phyloP scores from a whole-genome alignment of 2,888 invertebrate species.

The Physocephala rufipes region DNA sequence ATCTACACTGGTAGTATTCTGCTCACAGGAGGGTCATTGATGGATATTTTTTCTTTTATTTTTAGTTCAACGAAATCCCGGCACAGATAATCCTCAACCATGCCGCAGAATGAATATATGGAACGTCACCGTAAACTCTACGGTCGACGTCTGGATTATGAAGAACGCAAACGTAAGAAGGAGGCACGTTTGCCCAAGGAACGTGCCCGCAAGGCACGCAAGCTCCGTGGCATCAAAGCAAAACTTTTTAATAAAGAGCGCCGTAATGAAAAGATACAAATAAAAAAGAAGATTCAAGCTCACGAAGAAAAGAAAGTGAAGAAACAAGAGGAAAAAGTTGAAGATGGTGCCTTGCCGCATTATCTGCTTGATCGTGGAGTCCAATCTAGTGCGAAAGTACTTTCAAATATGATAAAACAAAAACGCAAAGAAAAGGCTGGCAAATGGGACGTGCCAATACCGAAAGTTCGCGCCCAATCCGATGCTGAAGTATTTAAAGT shows the following conservation, averaged over 20 bases:
- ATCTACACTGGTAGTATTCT: slow-evolving; percentile 43
- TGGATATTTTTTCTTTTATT: slow-evolving; percentile 43
- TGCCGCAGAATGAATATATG: slow-evolving; percentile 99
- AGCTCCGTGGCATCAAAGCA: slow-evolving; percentile 94
- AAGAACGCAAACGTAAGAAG: slow-evolving; percentile 94
- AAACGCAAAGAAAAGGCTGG: slow-evolving; percentile 99
- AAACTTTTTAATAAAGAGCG: slow-evolving; percentile 97
- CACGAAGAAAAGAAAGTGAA: slow-evolving; percentile 95
- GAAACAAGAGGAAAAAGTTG: slow-evolving; percentile 82
- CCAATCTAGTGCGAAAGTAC: slow-evolving; percentile 91
- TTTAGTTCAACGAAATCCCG: slow-evolving; percentile 33
- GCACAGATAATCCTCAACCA: slow-evolving; percentile 56
- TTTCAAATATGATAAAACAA: slow-evolving; percentile 99
- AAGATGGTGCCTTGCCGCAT: slow-evolving; percentile 93
- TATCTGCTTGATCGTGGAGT: slow-evolving; percentile 98
- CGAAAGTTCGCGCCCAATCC: slow-evolving; percentile 96
- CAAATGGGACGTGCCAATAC: slow-evolving; percentile 99
- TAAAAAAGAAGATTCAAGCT: slow-evolving; percentile 97
- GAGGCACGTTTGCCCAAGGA: slow-evolving; percentile 95
- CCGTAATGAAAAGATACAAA: slow-evolving; percentile 97
- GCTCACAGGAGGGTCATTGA: slow-evolving; percentile 47
- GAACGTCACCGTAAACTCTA: slow-evolving; percentile 96
- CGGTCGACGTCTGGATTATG: slow-evolving; percentile 96
- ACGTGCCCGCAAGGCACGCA: slow-evolving; percentile 88
- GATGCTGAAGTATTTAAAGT: slow-evolving; percentile 98